These are phyloP conservation scores for Eurytoma californica DNA, from an alignment of 2,888 invertebrate species.

Conservation along the genomic window DNA sequence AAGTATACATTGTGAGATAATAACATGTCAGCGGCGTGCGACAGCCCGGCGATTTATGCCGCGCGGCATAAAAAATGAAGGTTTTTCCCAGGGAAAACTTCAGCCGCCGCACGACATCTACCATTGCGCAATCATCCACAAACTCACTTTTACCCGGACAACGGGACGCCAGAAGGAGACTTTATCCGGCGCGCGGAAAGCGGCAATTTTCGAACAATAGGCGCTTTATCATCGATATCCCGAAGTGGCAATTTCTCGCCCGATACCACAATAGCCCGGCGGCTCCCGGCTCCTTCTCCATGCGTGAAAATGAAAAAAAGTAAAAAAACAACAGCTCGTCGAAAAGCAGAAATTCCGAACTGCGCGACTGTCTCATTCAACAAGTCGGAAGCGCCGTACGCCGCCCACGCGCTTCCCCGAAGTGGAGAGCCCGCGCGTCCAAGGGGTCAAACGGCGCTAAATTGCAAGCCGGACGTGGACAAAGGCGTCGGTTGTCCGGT, in stretches of 20 bases:
- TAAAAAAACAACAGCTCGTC: neutral
- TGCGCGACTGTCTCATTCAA: neutral
- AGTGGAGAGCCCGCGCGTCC: neutral
- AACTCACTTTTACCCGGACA: no score
- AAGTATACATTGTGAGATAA: no score
- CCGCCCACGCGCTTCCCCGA: constrained; percentile 5
- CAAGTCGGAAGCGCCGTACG: neutral
- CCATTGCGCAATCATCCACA: no score
- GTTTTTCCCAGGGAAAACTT: no score
- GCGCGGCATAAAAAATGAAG: no score
- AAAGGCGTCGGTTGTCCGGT: neutral
- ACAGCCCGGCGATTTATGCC: no score
- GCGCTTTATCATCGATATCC: neutral
- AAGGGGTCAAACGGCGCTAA: neutral
- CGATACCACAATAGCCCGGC: neutral
- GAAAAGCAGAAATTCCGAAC: constrained; percentile 2
- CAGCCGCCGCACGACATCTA: no score
- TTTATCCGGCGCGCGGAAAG: no score
- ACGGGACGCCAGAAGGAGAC: no score
- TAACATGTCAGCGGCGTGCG: no score
- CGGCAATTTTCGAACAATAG: neutral
- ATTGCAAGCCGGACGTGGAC: neutral
- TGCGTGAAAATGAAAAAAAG: neutral
- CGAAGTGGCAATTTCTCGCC: neutral
- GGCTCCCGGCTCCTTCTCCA: neutral